Evolutionary conservation across 2,888 invertebrate genomes (phyloP).

Genomic region (Melieria picta): DNA sequence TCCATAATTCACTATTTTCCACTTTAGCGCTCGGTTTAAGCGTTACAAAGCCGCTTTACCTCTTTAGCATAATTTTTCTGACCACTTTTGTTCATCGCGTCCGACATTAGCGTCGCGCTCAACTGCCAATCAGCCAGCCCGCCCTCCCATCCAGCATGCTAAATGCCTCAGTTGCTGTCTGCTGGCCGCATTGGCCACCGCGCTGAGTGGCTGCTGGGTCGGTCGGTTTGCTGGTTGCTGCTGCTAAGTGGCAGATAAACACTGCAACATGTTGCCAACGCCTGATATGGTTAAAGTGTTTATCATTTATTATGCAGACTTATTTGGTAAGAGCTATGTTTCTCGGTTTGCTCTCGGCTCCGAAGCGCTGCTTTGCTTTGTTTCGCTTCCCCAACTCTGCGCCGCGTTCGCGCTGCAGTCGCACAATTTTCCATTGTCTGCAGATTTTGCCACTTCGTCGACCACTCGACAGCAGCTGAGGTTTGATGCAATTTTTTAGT

Average conservation of each 20-base stretch:
- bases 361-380: not conserved
- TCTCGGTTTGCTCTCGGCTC: constrained; percentile 3
- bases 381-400: not conserved
- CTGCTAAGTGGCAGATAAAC: constrained; percentile 25
- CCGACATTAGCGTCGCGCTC: constrained; percentile 25
- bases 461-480: not conserved
- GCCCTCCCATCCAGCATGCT: not conserved
- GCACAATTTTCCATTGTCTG: not conserved
- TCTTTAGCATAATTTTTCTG: constrained; percentile 34
- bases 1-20: constrained; percentile 34
- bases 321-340: constrained; percentile 24
- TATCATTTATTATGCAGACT: constrained; percentile 31
- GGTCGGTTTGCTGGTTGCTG: constrained; percentile 2
- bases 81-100: constrained; percentile 30
- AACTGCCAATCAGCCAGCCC: not conserved
- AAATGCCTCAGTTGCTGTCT: too few species aligned
- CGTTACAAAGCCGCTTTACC: constrained; percentile 31
- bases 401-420: too few species aligned
- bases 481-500: constrained; percentile 24
- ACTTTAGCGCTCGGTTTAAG: constrained; percentile 30
- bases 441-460: not conserved
- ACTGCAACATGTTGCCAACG: constrained; percentile 16
- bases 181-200: not conserved
- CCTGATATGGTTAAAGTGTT: constrained; percentile 28
- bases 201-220: not conserved